Evolutionary conservation across 2,113 vertebrate species (phyloP).

Genomic region (Pseudonaja textilis): DNA sequence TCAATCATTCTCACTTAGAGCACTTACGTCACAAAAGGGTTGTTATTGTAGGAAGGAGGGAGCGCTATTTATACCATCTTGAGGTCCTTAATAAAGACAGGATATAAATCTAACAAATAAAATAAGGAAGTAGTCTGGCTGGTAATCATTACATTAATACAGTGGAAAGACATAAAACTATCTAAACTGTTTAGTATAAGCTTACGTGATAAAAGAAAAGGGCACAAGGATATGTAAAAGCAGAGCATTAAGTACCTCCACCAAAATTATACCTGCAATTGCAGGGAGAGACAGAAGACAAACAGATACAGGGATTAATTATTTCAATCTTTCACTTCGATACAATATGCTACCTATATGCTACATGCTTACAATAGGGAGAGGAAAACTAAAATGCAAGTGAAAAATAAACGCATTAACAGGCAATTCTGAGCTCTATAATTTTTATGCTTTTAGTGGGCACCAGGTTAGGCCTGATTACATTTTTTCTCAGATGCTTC

Average conservation of each 20-base stretch:
- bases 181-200: background rate
- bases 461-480: background rate
- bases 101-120: background rate
- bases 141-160: background rate
- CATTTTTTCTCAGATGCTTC: background rate
- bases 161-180: background rate
- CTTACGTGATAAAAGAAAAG: background rate
- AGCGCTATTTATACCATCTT: background rate
- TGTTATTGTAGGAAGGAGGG: background rate
- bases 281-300: background rate
- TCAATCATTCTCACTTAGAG: background rate
- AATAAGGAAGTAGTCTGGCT: background rate
- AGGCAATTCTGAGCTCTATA: background rate
- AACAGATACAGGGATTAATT: background rate
- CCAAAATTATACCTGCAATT: background rate
- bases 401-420: background rate
- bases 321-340: background rate
- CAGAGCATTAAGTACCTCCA: background rate
- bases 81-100: background rate
- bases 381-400: background rate
- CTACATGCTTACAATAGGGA: background rate
- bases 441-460: background rate
- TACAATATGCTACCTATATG: background rate
- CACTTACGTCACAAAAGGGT: background rate
- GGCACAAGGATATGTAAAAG: background rate